These are phyloP conservation scores for Hemitrygon akajei DNA, from an alignment of 2,797 vertebrate genomes.

Conservation along the genomic window DNA sequence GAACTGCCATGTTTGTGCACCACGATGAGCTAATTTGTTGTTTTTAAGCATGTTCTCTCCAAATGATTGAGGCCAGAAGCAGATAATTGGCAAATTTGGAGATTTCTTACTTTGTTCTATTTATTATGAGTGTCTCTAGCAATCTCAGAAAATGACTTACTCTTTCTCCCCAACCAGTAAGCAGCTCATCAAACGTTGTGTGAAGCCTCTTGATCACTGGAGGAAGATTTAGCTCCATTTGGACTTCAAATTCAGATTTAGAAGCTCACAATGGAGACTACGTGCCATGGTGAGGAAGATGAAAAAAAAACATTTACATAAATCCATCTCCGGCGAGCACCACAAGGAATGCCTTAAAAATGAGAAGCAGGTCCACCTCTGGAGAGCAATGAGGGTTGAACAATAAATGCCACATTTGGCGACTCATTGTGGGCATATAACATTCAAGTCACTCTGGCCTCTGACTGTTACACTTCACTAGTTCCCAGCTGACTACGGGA, in stretches of 20 bases:
- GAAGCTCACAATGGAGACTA: background rate
- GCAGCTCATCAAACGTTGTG: background rate
- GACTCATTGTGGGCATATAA: background rate
- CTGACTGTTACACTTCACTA: background rate
- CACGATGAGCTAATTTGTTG: too few relatives aligned
- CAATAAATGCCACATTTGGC: background rate
- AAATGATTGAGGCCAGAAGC: too few relatives aligned
- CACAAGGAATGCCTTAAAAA: background rate
- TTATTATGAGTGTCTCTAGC: background rate
- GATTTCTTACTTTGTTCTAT: background rate
- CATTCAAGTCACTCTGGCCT: background rate
- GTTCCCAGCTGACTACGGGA: background rate
- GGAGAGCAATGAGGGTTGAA: background rate
- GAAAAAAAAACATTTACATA: background rate
- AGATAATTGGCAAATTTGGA: too few relatives aligned
- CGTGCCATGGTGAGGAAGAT: background rate
- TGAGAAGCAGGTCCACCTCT: background rate
- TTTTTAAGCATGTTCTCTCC: too few relatives aligned
- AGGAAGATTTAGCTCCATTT: background rate
- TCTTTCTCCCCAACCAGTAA: background rate
- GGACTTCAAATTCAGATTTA: background rate
- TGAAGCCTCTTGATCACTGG: background rate
- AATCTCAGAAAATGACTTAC: background rate
- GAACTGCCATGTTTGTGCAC: too few relatives aligned
- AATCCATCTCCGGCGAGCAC: background rate